Conservation (phyloP, 2,888 invertebrate species). For the Mactromeris polynyma region DNA sequence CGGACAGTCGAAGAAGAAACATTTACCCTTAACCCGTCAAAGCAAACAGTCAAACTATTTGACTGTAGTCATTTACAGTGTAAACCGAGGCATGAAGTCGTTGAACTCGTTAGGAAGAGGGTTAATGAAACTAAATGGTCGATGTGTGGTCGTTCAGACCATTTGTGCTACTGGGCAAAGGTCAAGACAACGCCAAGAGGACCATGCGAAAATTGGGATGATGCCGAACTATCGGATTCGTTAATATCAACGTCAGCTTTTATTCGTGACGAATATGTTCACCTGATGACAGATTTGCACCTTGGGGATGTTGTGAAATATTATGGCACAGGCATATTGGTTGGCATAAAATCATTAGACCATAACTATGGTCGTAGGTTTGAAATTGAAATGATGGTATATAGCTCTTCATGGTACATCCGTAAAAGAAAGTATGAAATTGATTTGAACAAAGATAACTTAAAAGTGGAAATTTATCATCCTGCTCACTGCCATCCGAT, state of each 20-base stretch:
- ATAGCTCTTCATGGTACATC: not conserved
- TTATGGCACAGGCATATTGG: conserved; percentile 6
- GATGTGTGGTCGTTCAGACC: not conserved
- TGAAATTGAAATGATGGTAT: conserved; percentile 13
- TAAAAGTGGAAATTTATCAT: conserved; percentile 1
- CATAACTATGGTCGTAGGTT: conserved; percentile 4
- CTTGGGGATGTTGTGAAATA: conserved; percentile 15
- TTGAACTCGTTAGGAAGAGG: conserved; percentile 2
- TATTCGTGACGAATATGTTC: conserved; percentile 4
- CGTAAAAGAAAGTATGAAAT: not conserved
- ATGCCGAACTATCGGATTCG: not conserved
- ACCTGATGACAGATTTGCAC: not conserved
- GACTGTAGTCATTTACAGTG: conserved; percentile 1
- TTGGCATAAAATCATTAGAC: not conserved
- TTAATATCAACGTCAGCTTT: not conserved
- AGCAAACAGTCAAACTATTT: conserved; percentile 9
- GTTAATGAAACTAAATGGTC: conserved; percentile 29
- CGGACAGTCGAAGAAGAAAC: conserved; percentile 34
- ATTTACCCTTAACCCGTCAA: not conserved
- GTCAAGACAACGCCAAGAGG: not conserved
- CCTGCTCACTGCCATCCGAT: conserved; percentile 21
- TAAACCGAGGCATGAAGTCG: not conserved
- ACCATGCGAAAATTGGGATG: not conserved
- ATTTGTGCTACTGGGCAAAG: conserved; percentile 28
- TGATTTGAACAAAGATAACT: not conserved